Evolutionary conservation across 2,797 vertebrate genomes (phyloP), one percentile per base, ranked within the genome.

Genomic region (Melanotaenia nigrans): DNA sequence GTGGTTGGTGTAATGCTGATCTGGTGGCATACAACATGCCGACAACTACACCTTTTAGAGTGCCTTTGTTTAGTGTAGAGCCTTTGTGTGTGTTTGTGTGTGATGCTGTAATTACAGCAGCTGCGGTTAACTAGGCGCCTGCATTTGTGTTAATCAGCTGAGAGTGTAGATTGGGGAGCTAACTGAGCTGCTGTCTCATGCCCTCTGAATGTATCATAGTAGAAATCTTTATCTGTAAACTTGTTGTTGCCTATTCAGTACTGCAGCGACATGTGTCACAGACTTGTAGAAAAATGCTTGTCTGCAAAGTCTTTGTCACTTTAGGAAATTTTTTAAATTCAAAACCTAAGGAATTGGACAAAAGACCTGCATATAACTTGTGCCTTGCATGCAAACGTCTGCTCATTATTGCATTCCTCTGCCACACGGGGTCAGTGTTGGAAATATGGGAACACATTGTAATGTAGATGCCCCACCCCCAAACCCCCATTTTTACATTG

Each of bases 61-160:
- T 66, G 51, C 49, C 49, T 71, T 45, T 55, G 76, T 81, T 45
- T 75, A n/a, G 13, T 72, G 70, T 56, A 16, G 49, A 40, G 54
- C 12, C 0, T 4, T 14, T 28, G 22, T 18, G 11, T 65, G 40
- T 38, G 42, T 33, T 30, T 62, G 28, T 42, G 60, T 40, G 68
- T 64, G 42, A 61, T 54, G 54, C 56, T 54, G 69, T 91, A 92
- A 91, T 92, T 91, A 88, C 85, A 79, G 68, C 28, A 61, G 78
- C 60, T 65, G 81, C 81, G 80, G 87, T 88, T 94, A 94, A 93
- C 90, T 85, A 92, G 86, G 86, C 81, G 68, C 85, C 81, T 57
- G 79, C 82, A 74, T 90, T 90, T 88, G 90, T 87, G 77, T 84
- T 88, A 90, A 92, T 93, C 91, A 92, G 92, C 77, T 81, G 77